Evolutionary conservation across 2,888 invertebrate genomes (phyloP).

Genomic region (Trissonchulus sp.): DNA sequence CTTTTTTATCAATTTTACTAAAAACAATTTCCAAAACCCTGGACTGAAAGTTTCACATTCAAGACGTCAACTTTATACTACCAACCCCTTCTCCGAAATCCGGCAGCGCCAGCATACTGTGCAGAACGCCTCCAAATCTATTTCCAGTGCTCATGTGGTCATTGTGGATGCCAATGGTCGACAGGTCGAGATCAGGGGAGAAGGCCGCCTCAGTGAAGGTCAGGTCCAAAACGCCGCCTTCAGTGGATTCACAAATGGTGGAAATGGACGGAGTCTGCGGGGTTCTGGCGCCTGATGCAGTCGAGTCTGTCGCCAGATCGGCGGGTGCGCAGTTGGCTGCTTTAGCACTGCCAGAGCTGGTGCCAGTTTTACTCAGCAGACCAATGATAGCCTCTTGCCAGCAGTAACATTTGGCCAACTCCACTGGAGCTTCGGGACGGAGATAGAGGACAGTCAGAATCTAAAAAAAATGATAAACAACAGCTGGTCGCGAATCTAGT

Average conservation of each 20-base stretch:
- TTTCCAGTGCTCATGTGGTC: too few relatives aligned
- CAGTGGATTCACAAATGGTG: not conserved
- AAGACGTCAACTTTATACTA: too few relatives aligned
- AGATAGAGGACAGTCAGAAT: conserved; percentile 22
- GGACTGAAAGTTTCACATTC: too few relatives aligned
- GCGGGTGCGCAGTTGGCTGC: too few relatives aligned
- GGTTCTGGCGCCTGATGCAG: not conserved
- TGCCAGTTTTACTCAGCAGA: not conserved
- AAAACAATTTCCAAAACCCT: too few relatives aligned
- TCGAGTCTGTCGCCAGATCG: not conserved
- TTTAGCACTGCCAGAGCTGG: not conserved
- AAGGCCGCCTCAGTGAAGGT: not conserved
- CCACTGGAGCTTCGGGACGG: conserved; percentile 20
- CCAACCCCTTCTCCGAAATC: too few relatives aligned
- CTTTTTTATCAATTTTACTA: too few relatives aligned
- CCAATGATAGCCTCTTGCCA: conserved; percentile 22
- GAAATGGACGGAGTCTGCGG: not conserved
- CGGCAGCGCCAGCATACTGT: too few relatives aligned
- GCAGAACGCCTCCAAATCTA: too few relatives aligned
- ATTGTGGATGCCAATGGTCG: not conserved
- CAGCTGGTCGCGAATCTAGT: too few relatives aligned
- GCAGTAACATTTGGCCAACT: conserved; percentile 17
- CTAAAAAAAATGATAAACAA: conserved; percentile 18
- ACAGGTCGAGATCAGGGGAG: not conserved
- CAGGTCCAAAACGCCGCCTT: not conserved